phyloP scores from a whole-genome alignment of 2,113 vertebrate species.

The Dryoscopus gambensis region DNA sequence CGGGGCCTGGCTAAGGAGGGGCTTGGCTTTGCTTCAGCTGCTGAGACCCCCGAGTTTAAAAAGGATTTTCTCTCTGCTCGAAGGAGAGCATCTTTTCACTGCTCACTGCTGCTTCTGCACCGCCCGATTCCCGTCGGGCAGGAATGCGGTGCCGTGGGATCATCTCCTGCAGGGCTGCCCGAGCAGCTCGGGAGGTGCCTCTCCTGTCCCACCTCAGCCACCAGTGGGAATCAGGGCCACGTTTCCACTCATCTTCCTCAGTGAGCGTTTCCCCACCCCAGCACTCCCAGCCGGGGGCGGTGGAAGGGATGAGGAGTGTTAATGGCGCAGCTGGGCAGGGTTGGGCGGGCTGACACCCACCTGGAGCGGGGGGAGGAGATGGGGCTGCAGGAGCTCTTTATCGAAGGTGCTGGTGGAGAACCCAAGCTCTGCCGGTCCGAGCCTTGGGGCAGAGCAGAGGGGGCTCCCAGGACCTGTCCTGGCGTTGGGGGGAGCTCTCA shows the following conservation, averaged over 20 bases:
- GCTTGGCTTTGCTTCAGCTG: neutral
- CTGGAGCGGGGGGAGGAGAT: neutral
- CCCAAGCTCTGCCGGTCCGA: fast-evolving
- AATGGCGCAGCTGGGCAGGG: neutral
- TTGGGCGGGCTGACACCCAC: neutral
- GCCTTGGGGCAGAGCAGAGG: neutral
- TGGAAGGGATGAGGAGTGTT: fast-evolving
- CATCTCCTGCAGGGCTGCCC: neutral
- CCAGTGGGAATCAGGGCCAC: neutral
- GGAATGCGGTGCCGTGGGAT: fast-evolving
- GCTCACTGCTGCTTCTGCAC: neutral
- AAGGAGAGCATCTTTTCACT: neutral
- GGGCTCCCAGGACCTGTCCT: fast-evolving
- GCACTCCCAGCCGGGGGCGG: fast-evolving
- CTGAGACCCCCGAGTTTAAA: neutral
- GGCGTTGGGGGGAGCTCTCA: fast-evolving
- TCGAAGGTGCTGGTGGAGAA: fast-evolving
- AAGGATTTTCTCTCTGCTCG: neutral
- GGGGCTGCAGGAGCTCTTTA: neutral
- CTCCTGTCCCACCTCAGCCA: neutral
- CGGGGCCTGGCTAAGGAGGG: neutral
- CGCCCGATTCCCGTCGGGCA: neutral
- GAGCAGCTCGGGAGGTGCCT: neutral
- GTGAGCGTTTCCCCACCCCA: neutral
- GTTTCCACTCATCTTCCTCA: neutral